Evolutionary conservation across 2,113 vertebrate genomes (phyloP).

Genomic region (Epinephelus fuscoguttatus): DNA sequence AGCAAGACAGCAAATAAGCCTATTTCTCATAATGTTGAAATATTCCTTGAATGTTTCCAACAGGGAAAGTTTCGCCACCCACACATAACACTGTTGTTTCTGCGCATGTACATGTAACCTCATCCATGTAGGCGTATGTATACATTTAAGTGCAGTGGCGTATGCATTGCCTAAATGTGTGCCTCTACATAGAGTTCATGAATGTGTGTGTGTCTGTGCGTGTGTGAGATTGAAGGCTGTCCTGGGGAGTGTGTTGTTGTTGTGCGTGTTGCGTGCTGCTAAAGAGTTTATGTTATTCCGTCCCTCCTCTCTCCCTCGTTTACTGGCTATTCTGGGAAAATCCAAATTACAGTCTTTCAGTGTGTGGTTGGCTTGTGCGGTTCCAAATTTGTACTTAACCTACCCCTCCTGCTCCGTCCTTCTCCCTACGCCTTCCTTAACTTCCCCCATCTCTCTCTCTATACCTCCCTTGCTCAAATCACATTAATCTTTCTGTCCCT

Average conservation of each 20-base stretch:
- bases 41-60: not conserved
- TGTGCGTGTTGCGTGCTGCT: conserved; percentile 82
- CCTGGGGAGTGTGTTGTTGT: conserved; percentile 73
- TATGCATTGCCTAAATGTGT: conserved; percentile 27
- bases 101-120: conserved; percentile 1
- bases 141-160: conserved; percentile 23
- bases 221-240: conserved; percentile 31
- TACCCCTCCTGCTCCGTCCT: conserved; percentile 67
- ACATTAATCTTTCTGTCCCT: conserved; percentile 16
- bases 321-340: conserved; percentile 87
- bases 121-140: not conserved
- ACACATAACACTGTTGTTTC: not conserved
- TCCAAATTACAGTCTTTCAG: conserved; percentile 88
- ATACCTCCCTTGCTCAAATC: conserved; percentile 32
- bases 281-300: conserved; percentile 83
- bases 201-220: conserved; percentile 36
- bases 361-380: conserved; percentile 84
- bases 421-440: conserved; percentile 32
- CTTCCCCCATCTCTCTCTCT: conserved; percentile 21
- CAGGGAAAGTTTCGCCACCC: not conserved
- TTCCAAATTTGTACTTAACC: conserved; percentile 84
- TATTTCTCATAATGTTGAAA: not conserved
- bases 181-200: conserved; percentile 13
- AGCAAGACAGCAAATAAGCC: not conserved
- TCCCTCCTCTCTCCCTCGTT: conserved; percentile 82